Evolutionary conservation across 1,140 invertebrate species (phyloP).

Genomic region (Anagrus nilaparvatae): DNA sequence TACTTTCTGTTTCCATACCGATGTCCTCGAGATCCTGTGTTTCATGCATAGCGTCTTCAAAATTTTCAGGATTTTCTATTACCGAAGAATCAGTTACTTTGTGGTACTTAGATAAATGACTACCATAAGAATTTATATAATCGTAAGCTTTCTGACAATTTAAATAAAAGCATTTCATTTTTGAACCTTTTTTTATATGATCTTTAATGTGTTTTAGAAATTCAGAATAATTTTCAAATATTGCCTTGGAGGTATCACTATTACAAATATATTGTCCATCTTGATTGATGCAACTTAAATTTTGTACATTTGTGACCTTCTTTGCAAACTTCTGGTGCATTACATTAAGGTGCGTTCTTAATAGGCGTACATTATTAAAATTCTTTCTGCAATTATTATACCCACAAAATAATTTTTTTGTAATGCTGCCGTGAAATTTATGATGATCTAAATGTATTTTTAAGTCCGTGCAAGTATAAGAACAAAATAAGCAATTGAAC

Average conservation of each 20-base stretch:
- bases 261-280: constrained; percentile 9
- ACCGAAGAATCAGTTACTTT: background rate
- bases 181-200: constrained; percentile 11
- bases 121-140: constrained; percentile 13
- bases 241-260: constrained; percentile 8
- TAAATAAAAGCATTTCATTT: constrained; percentile 11
- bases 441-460: constrained; percentile 4
- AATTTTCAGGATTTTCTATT: background rate
- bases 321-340: background rate
- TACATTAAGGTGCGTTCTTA: background rate
- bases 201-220: constrained; percentile 11
- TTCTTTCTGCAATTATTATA: constrained; percentile 5
- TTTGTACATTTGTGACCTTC: background rate
- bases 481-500: too few species aligned
- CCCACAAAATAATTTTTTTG: constrained; percentile 4
- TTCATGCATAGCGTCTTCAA: background rate
- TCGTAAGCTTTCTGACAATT: constrained; percentile 8
- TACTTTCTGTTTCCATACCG: background rate
- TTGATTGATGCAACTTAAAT: background rate
- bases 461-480: too few species aligned
- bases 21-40: background rate
- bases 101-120: constrained; percentile 15
- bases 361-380: background rate
- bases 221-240: constrained; percentile 3
- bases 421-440: constrained; percentile 2